phyloP scores from a whole-genome alignment of 1,140 invertebrate genomes.

The Panonychus citri region DNA sequence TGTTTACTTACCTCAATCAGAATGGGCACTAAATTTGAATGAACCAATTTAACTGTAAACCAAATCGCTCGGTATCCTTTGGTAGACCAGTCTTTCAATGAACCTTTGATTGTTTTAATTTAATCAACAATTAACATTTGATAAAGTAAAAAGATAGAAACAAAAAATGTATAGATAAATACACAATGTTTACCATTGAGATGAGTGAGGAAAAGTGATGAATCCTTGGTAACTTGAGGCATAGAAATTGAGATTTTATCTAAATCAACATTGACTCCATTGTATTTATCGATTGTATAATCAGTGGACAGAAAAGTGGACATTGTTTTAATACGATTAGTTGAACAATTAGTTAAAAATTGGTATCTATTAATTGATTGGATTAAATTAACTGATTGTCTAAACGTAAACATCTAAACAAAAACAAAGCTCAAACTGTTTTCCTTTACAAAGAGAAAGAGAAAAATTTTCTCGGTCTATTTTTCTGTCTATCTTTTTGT shows the following conservation, averaged over 20 bases:
- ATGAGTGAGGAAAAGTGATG: neutral
- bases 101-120: slow-evolving; percentile 19
- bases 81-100: slow-evolving; percentile 25
- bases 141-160: neutral
- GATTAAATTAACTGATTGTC: no score
- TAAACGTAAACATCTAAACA: no score
- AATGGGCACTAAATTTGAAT: slow-evolving; percentile 49
- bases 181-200: neutral
- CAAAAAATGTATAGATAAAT: neutral
- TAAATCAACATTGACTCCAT: neutral
- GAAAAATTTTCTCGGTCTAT: no score
- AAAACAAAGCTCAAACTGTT: no score
- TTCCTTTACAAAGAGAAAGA: no score
- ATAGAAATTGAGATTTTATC: neutral
- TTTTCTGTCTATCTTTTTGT: no score
- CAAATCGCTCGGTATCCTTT: slow-evolving; percentile 46
- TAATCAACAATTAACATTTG: neutral
- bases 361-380: no score
- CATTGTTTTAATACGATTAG: no score
- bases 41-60: slow-evolving; percentile 45
- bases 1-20: slow-evolving; percentile 34
- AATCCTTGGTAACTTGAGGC: neutral
- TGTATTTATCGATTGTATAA: neutral
- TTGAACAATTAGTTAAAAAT: no score
- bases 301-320: neutral